These are phyloP conservation scores for Zonotrichia leucophrys DNA, from an alignment of 2,113 vertebrate genomes.

Conservation along the genomic window DNA sequence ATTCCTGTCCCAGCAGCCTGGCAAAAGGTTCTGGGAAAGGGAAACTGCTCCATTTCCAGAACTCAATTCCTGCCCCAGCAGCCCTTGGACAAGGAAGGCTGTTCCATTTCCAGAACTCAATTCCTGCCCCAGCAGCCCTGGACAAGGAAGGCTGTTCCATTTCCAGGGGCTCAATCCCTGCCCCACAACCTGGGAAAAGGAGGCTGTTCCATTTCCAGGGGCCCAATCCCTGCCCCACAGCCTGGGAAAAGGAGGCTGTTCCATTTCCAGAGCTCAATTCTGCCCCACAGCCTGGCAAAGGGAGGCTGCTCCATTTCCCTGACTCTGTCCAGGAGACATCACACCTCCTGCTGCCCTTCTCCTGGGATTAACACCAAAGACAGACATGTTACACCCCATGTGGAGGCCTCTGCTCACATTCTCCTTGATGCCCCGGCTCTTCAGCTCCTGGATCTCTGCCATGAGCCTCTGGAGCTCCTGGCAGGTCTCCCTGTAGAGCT, in stretches of 20 bases:
- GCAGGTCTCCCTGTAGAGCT: conserved; percentile 90
- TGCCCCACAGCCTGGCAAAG: neutral
- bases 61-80: no score
- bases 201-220: neutral
- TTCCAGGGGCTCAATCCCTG: neutral
- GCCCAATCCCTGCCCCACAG: neutral
- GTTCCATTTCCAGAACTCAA: neutral
- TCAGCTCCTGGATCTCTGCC: conserved; percentile 95
- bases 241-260: neutral
- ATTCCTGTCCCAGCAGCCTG: neutral
- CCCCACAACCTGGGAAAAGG: accelerated
- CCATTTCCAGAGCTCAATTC: neutral
- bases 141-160: neutral
- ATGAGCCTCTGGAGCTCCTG: conserved; percentile 88
- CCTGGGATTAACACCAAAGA: neutral
- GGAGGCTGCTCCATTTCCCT: neutral
- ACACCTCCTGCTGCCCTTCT: neutral
- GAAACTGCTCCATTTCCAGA: neutral
- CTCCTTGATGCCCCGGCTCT: conserved; percentile 88
- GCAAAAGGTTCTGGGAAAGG: neutral
- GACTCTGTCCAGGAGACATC: neutral
- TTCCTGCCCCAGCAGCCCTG: neutral
- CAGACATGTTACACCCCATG: accelerated
- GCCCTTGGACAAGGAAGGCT: neutral
- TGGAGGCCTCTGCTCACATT: conserved; percentile 70